phyloP scores from a whole-genome alignment of 2,113 vertebrate species.

The Psephotus haematonotus region DNA sequence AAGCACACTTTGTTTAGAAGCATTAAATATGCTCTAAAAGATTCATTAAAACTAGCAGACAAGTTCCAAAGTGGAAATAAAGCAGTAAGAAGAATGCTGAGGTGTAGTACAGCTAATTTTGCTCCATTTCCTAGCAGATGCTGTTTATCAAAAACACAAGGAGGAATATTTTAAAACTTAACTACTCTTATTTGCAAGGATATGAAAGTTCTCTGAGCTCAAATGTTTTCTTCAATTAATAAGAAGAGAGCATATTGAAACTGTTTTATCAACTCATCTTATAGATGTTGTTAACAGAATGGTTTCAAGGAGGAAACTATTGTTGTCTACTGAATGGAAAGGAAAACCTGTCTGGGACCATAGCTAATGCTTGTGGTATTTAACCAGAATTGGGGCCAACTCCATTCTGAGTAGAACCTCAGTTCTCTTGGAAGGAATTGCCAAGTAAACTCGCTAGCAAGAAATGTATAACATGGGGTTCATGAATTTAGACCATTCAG shows the following conservation, averaged over 20 bases:
- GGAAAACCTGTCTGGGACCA: not conserved
- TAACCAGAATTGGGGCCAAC: not conserved
- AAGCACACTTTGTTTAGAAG: not conserved
- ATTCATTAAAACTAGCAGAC: not conserved
- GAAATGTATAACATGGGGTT: not conserved
- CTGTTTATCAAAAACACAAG: not conserved
- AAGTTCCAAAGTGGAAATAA: not conserved
- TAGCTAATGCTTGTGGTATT: not conserved
- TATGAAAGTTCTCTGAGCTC: not conserved
- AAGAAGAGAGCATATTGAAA: not conserved
- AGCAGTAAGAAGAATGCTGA: not conserved
- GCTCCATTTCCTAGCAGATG: not conserved
- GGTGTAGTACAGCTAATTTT: not conserved
- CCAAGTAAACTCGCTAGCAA: not conserved
- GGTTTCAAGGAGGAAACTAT: not conserved
- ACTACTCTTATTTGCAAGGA: not conserved
- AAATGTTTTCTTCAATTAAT: not conserved
- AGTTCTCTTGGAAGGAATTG: not conserved
- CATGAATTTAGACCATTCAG: not conserved
- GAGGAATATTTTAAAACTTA: not conserved
- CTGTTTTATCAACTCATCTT: not conserved
- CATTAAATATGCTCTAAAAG: not conserved
- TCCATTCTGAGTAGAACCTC: not conserved
- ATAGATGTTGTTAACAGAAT: not conserved
- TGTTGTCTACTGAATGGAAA: not conserved